Evolutionary conservation across 53 echinoderm and acorn worm species (phyloP), one percentile per base, ranked within the genome.

Genomic region (Arbacia lixula): DNA sequence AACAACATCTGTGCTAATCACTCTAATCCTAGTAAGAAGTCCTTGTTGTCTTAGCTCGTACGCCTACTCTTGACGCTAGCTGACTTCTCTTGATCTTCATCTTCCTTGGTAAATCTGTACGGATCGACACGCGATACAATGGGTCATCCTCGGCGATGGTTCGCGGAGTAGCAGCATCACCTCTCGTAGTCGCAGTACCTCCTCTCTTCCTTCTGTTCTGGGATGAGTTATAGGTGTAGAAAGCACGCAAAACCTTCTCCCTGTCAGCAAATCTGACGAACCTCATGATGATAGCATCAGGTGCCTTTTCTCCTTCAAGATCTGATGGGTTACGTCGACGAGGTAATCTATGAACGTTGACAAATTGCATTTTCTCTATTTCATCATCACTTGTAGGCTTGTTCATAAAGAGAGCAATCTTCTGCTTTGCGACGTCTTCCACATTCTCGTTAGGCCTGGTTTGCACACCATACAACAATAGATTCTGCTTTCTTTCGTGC

Each of bases 401-500:
- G 22, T 67, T 67, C 39, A 67, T 36, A 35, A 67, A 67, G 5
- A 67, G 27, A 38, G 67, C 40, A 37, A 67, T 67, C 37, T 67
- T 67, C 5, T 67, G 9, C 67, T 67, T 38, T 4, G 39, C 39
- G 36, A 67, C 20, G n/a, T 67, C 67, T 67, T 67, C 67, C 22
- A n/a, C 67, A 67, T 67, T 22, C 22, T 67, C 67, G 35, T 66
- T 66, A n/a, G 67, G 0, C 39, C 10, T 66, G n/a, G 22, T 19
- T 37, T 66, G 67, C 37, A 66, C 67, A 37, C 67, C 67, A 37
- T 66, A 66, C 35, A 66, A 35, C 3, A 66, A 36, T 3, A 66
- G 39, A 66, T 66, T 66, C 35, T 36, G 67, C 67, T 36, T 66
- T 36, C 67, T 36, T 5, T 36, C 21, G 5, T 36, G 36, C 35